Percentiles rank a stretch among this genome's conserved stretches.
These are phyloP conservation scores for Eonycteris spelaea DNA, from an alignment of 2,113 vertebrate species.

Conservation along the genomic window DNA sequence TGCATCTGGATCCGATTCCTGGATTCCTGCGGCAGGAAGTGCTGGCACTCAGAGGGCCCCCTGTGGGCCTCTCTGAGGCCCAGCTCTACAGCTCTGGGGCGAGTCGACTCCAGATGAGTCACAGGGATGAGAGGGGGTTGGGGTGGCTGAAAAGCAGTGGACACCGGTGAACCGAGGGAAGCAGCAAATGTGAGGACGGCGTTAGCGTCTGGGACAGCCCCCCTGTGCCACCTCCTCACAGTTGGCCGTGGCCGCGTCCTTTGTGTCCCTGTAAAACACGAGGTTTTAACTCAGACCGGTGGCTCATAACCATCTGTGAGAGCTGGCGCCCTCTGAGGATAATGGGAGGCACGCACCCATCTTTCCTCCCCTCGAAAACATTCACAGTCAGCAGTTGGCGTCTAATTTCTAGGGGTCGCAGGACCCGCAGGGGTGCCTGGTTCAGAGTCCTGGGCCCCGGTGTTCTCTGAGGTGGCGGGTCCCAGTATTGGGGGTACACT, in stretches of 20 bases:
- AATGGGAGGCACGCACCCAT: background rate
- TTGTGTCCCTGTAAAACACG: background rate
- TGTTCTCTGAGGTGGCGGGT: background rate
- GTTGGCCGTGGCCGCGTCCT: fast-evolving
- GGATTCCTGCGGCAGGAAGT: background rate
- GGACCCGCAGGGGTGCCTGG: background rate
- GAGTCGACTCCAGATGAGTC: background rate
- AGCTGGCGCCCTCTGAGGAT: background rate
- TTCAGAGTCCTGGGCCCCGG: background rate
- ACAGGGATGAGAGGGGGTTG: too few species aligned
- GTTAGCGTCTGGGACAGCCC: fast-evolving
- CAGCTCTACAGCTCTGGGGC: background rate
- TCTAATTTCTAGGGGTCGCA: background rate
- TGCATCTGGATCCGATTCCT: background rate
- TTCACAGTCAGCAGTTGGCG: too few species aligned
- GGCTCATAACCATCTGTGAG: background rate
- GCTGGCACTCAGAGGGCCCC: background rate
- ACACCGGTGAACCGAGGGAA: background rate
- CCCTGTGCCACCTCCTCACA: fast-evolving
- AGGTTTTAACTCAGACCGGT: background rate
- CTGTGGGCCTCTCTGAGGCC: background rate
- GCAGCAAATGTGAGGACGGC: fast-evolving
- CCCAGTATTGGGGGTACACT: background rate
- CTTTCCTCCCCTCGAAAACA: background rate
- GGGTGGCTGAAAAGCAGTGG: background rate